Percentiles rank a stretch among this genome's conserved stretches.
Evolutionary conservation across 2,888 invertebrate species (phyloP).

Genomic region (Brenthis ino): DNA sequence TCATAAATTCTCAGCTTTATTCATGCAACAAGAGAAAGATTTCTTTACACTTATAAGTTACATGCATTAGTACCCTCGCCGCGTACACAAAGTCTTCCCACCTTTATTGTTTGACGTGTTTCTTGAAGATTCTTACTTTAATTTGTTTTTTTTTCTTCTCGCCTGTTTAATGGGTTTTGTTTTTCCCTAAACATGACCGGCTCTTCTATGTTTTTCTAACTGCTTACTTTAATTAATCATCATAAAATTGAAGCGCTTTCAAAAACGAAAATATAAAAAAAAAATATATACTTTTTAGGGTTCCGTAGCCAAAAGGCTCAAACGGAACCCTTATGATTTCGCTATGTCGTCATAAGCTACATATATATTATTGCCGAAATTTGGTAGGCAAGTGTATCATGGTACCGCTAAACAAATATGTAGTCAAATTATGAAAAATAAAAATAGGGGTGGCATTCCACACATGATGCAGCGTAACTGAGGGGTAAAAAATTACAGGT

Average conservation of each 20-base stretch:
- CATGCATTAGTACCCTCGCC: conserved; percentile 30
- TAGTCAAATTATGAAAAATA: too few species aligned
- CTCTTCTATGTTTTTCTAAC: conserved; percentile 16
- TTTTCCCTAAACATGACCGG: conserved; percentile 26
- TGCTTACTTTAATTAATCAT: conserved; percentile 11
- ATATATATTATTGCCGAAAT: too few species aligned
- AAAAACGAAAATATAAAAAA: too few species aligned
- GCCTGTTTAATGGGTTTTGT: conserved; percentile 36
- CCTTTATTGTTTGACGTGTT: conserved; percentile 40
- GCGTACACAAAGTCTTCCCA: conserved; percentile 28
- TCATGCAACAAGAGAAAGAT: background rate
- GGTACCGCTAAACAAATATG: too few species aligned
- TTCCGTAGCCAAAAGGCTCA: too few species aligned
- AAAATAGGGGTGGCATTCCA: too few species aligned
- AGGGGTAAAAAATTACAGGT: too few species aligned
- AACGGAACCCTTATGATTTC: too few species aligned
- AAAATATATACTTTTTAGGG: too few species aligned
- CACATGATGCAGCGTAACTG: too few species aligned
- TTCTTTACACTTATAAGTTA: conserved; percentile 9
- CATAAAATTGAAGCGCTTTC: background rate
- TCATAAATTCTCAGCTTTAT: background rate
- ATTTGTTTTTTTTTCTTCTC: conserved; percentile 37
- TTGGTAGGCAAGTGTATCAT: too few species aligned
- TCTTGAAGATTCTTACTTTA: conserved; percentile 34
- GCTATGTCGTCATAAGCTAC: too few species aligned